Evolutionary conservation across 2,797 vertebrate genomes (phyloP).

Genomic region (Acestrorhynchus altus): DNA sequence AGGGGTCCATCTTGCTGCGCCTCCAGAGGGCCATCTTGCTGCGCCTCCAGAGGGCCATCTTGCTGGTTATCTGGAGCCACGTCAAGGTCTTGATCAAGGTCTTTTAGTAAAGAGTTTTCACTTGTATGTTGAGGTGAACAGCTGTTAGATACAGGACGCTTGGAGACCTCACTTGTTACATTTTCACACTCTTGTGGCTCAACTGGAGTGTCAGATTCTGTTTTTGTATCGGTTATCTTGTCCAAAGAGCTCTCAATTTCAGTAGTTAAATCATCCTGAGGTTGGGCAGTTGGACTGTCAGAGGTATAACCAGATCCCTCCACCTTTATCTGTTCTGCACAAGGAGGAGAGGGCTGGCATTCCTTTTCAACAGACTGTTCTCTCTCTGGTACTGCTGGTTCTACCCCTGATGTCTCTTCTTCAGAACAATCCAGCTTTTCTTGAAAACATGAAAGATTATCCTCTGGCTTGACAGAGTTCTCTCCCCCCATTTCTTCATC

Average conservation of each 20-base stretch:
- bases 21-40: conserved; percentile 3
- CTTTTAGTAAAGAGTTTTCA: background rate
- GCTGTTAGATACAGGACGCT: background rate
- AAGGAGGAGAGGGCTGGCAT: conserved; percentile 3
- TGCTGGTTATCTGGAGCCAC: background rate
- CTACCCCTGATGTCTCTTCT: background rate
- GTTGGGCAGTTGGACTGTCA: conserved; percentile 5
- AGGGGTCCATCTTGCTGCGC: background rate
- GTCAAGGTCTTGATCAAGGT: background rate
- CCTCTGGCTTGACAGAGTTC: conserved; percentile 16
- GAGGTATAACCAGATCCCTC: conserved; percentile 10
- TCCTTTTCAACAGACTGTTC: conserved; percentile 11
- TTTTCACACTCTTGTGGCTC: conserved; percentile 12
- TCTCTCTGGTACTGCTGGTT: background rate
- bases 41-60: background rate
- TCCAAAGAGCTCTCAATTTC: conserved; percentile 1
- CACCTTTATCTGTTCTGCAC: conserved; percentile 16
- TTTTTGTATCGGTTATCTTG: conserved; percentile 20
- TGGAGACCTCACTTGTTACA: conserved; percentile 19
- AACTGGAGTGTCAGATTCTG: conserved; percentile 31
- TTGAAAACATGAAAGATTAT: conserved; percentile 27
- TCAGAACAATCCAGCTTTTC: conserved; percentile 18
- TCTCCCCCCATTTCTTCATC: conserved; percentile 2
- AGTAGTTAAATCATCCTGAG: conserved; percentile 36
- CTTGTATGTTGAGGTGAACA: background rate